phyloP scores from a whole-genome alignment of 2,888 invertebrate species.

The Bruchidius siliquastri region DNA sequence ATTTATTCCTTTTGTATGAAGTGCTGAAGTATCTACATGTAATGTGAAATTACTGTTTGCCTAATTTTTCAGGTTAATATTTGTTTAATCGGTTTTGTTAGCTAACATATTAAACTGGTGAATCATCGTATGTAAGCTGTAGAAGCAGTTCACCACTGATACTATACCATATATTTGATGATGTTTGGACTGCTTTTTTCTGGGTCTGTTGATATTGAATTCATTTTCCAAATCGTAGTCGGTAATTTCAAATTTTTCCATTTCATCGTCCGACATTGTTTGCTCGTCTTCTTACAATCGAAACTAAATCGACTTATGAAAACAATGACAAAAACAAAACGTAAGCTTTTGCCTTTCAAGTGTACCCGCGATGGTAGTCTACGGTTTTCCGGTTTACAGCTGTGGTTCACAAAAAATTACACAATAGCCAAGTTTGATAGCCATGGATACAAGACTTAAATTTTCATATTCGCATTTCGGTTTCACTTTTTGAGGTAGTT shows the following conservation, averaged over 20 bases:
- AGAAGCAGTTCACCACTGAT: neutral
- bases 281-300: neutral
- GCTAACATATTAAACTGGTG: no score
- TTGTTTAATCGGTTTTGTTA: no score
- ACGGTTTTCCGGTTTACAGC: neutral
- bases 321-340: neutral
- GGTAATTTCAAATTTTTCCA: conserved; percentile 91
- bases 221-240: conserved; percentile 92
- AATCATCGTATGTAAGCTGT: no score
- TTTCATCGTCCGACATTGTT: conserved; percentile 76
- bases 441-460: neutral
- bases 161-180: conserved; percentile 87
- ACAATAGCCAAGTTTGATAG: neutral
- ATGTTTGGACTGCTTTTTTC: conserved; percentile 72
- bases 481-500: no score
- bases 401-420: neutral
- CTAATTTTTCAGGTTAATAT: no score
- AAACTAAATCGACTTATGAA: neutral
- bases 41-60: no score
- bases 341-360: neutral
- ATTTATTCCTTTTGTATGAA: no score
- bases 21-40: no score
- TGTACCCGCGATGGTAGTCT: neutral
- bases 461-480: neutral
- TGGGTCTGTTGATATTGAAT: conserved; percentile 75